phyloP scores from a whole-genome alignment of 1,140 invertebrate species.

The Platorchestia sp. region DNA sequence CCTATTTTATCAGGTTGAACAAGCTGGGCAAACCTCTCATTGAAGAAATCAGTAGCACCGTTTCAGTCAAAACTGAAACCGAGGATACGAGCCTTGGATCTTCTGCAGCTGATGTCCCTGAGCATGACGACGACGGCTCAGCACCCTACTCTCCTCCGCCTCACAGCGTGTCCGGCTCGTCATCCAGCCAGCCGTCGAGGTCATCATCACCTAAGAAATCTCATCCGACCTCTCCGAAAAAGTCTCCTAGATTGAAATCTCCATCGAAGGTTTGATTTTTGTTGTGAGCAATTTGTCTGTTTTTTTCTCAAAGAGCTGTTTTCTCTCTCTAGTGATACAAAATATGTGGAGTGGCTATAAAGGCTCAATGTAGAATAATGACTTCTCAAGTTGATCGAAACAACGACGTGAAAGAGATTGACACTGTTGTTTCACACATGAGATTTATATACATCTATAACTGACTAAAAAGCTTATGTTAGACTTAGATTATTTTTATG shows the following conservation, averaged over 20 bases:
- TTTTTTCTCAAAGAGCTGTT: neutral
- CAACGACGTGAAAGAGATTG: neutral
- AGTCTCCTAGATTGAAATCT: slow-evolving; percentile 28
- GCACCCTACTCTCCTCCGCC: neutral
- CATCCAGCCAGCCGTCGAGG: neutral
- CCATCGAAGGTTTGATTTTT: neutral
- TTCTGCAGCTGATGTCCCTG: neutral
- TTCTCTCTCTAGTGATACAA: neutral
- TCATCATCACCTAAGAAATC: slow-evolving; percentile 26
- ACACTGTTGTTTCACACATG: neutral
- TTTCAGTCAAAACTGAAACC: neutral
- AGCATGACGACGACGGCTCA: neutral
- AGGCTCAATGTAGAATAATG: neutral
- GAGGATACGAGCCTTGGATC: neutral
- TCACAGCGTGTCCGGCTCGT: neutral
- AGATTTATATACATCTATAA: no score
- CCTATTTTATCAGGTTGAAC: slow-evolving; percentile 62
- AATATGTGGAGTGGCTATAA: neutral
- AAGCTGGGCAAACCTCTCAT: neutral
- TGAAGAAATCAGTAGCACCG: slow-evolving; percentile 16
- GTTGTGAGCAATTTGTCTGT: neutral
- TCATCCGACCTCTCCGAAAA: neutral
- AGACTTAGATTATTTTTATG: no score
- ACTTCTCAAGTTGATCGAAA: neutral
- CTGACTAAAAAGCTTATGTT: no score